A percentile compares a stretch with the other conserved stretches of the same genome.
Evolutionary conservation across 2,888 invertebrate species (phyloP).

Genomic region (Lobophora halterata): DNA sequence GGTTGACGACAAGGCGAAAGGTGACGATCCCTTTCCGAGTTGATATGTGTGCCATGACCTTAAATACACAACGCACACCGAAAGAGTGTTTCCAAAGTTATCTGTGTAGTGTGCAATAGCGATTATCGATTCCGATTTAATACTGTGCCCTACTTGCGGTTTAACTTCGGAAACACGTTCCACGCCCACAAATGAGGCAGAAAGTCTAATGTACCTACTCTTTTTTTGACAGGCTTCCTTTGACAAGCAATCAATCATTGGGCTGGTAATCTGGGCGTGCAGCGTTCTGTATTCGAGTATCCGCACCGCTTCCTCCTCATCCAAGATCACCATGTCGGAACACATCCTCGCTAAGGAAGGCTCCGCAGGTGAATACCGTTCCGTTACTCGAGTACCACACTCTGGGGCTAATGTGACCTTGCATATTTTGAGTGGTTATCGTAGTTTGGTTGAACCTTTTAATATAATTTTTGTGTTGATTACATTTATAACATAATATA

Average conservation of each 20-base stretch:
- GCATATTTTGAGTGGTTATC: neutral
- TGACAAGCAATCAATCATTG: constrained; percentile 95
- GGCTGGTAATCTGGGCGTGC: constrained; percentile 95
- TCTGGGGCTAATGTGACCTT: constrained; percentile 22
- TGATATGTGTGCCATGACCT: too few species aligned
- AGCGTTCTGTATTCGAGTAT: constrained; percentile 98
- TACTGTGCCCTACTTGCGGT: too few species aligned
- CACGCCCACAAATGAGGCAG: too few species aligned
- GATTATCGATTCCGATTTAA: too few species aligned
- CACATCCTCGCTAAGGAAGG: constrained; percentile 88
- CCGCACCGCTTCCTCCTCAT: constrained; percentile 95
- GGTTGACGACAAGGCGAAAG: too few species aligned
- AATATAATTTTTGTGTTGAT: constrained; percentile 3
- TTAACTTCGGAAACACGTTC: too few species aligned
- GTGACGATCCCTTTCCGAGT: too few species aligned
- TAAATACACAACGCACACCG: too few species aligned
- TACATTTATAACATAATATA: too few species aligned
- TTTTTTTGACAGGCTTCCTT: constrained; percentile 76
- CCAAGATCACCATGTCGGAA: constrained; percentile 93
- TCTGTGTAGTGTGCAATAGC: too few species aligned
- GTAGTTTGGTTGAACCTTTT: neutral
- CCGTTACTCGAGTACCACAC: constrained; percentile 7
- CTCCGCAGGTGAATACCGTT: constrained; percentile 81
- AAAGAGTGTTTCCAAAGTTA: too few species aligned
- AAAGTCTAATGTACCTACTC: neutral